Evolutionary conservation across 2,888 invertebrate genomes (phyloP).

Genomic region (Lissonota sp.): DNA sequence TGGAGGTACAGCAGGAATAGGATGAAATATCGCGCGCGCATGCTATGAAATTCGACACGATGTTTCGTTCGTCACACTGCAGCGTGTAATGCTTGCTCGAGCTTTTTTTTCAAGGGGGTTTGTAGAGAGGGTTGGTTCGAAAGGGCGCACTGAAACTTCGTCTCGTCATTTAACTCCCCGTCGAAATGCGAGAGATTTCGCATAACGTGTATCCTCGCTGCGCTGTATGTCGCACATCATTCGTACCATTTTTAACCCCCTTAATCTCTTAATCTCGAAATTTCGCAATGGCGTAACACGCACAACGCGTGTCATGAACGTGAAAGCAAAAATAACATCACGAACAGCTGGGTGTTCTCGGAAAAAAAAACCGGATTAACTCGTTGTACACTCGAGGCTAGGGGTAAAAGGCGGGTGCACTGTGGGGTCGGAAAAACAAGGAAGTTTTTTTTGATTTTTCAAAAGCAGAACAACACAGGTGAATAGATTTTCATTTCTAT

Average conservation of each 20-base stretch:
- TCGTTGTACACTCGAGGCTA: too few relatives aligned
- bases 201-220: constrained; percentile 34
- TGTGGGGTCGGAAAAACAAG: too few relatives aligned
- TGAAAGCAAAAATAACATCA: too few relatives aligned
- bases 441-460: too few relatives aligned
- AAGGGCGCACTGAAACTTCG: constrained; percentile 7
- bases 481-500: too few relatives aligned
- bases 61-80: constrained; percentile 54
- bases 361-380: too few relatives aligned
- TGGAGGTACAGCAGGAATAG: constrained; percentile 1
- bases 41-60: constrained; percentile 68
- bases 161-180: constrained; percentile 12
- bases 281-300: not conserved
- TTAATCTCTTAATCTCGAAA: constrained; percentile 18
- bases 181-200: constrained; percentile 13
- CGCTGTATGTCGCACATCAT: not conserved
- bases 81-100: constrained; percentile 29
- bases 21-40: constrained; percentile 71
- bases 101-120: constrained; percentile 7
- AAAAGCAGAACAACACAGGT: too few relatives aligned
- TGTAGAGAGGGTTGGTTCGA: not conserved
- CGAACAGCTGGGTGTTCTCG: not conserved
- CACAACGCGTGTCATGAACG: too few relatives aligned
- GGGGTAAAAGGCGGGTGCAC: too few relatives aligned
- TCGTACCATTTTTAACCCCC: constrained; percentile 5